These are phyloP conservation scores for Epistrophe grossulariae DNA, from an alignment of 2,888 invertebrate genomes.

Conservation along the genomic window DNA sequence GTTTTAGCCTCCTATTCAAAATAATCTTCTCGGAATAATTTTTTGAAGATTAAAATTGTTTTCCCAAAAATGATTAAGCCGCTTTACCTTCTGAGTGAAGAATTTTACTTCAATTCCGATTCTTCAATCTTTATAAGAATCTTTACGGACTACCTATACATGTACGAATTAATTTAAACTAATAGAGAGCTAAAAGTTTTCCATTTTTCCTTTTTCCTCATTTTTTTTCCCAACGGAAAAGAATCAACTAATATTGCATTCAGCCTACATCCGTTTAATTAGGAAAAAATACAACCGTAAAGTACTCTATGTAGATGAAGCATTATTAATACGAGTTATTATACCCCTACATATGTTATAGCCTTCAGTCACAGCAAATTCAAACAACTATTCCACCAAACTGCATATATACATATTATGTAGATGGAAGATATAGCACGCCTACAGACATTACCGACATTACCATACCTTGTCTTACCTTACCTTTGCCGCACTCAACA, in stretches of 20 bases:
- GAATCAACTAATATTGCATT: background rate
- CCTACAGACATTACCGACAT: constrained; percentile 27
- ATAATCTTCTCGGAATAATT: too few relatives aligned
- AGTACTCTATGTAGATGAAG: constrained; percentile 14
- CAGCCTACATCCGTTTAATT: constrained; percentile 7
- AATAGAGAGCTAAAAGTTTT: too few relatives aligned
- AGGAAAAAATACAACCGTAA: background rate
- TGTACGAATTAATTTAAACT: too few relatives aligned
- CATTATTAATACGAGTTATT: constrained; percentile 10
- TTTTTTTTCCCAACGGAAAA: background rate
- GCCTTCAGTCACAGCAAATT: background rate
- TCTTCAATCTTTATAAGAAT: too few relatives aligned
- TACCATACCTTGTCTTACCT: too few relatives aligned
- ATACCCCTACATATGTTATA: background rate
- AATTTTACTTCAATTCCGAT: too few relatives aligned
- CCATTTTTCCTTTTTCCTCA: background rate
- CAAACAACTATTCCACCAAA: constrained; percentile 11
- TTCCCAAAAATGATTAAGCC: too few relatives aligned
- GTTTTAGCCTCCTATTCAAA: too few relatives aligned
- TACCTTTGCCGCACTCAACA: background rate
- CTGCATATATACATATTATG: background rate
- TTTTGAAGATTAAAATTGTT: too few relatives aligned
- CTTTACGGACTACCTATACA: too few relatives aligned
- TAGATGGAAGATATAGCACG: constrained; percentile 23
- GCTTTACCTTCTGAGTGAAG: too few relatives aligned